Evolutionary conservation across 2,888 invertebrate genomes (phyloP).

Genomic region (Synanthedon formicaeformis): DNA sequence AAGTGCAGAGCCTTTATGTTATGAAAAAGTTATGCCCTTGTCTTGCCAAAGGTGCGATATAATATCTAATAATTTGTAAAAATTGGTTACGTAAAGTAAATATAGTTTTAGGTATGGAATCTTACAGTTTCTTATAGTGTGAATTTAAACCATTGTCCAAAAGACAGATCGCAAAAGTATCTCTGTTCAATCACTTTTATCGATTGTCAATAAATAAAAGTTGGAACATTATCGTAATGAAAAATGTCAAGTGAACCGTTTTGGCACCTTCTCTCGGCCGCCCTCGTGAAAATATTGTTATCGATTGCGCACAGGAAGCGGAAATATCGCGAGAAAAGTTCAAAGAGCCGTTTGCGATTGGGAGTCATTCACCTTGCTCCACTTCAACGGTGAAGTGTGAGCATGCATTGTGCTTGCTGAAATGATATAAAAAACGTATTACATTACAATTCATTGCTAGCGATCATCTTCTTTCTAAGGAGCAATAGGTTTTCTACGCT

Average conservation of each 20-base stretch:
- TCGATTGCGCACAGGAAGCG: slow-evolving; percentile 34
- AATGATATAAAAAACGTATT: not conserved
- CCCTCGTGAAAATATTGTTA: slow-evolving; percentile 35
- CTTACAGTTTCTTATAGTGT: no score
- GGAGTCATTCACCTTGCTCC: slow-evolving; percentile 17
- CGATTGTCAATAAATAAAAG: slow-evolving; percentile 8
- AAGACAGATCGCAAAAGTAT: no score
- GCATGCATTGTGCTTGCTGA: not conserved
- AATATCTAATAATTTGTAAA: no score
- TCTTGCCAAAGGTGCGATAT: no score
- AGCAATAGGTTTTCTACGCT: no score
- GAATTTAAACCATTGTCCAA: no score
- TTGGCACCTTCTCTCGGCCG: slow-evolving; percentile 11
- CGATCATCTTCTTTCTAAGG: not conserved
- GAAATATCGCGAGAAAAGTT: slow-evolving; percentile 35
- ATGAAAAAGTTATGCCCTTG: no score
- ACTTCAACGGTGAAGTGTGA: not conserved
- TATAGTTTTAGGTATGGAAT: no score
- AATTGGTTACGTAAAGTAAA: no score
- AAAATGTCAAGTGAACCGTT: slow-evolving; percentile 18
- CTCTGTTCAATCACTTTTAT: not conserved
- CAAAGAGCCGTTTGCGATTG: slow-evolving; percentile 19
- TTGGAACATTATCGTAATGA: slow-evolving; percentile 24
- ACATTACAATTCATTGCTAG: not conserved
- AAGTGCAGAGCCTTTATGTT: no score